A percentile compares a stretch with the other conserved stretches of the same genome.
Evolutionary conservation across 2,113 vertebrate genomes (phyloP).

Genomic region (Protobothrops mucrosquamatus): DNA sequence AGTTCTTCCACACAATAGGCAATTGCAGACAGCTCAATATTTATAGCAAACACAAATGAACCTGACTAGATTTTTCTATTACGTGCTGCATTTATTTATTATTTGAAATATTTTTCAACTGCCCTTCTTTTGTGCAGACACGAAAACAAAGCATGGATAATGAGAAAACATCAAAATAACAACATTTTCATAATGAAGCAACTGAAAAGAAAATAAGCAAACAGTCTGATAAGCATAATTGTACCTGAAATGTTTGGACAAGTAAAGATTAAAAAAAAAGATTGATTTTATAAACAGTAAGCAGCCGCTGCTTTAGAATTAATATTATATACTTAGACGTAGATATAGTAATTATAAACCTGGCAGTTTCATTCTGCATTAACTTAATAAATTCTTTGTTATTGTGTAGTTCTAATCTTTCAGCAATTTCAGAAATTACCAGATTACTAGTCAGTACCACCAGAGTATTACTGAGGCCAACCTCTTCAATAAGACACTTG

Average conservation of each 20-base stretch:
- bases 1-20: constrained; percentile 2
- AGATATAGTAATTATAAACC: neutral
- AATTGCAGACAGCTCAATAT: constrained; percentile 33
- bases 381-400: neutral
- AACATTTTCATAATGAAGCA: neutral
- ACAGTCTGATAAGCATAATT: neutral
- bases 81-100: constrained; percentile 9
- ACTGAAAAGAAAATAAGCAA: neutral
- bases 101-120: neutral
- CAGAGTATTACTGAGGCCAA: neutral
- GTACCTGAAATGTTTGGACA: neutral
- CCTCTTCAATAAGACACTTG: neutral
- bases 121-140: neutral
- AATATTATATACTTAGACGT: neutral
- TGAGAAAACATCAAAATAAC: neutral
- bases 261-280: neutral
- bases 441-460: neutral
- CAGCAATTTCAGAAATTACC: neutral
- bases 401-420: neutral
- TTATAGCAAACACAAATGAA: constrained; percentile 14
- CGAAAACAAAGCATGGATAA: neutral
- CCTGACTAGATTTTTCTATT: constrained; percentile 31
- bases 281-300: neutral
- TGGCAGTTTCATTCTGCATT: neutral
- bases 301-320: neutral